Percentiles rank a stretch among this genome's conserved stretches.
phyloP scores from a whole-genome alignment of 1,140 invertebrate genomes.

The Musca vetustissima region DNA sequence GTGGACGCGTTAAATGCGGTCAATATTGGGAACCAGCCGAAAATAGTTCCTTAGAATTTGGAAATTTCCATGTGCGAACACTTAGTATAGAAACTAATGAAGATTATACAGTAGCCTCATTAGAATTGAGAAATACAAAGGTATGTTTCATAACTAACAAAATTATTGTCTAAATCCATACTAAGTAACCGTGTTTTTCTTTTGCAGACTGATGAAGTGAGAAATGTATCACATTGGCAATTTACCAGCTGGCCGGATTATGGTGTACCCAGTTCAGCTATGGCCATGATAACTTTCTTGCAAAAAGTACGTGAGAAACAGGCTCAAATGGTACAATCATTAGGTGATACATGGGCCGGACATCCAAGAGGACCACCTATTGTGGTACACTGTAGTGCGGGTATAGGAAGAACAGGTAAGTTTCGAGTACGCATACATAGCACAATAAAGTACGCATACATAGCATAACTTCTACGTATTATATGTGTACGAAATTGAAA shows the following conservation, averaged over 20 bases:
- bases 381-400: slow-evolving; percentile 94
- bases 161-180: background rate
- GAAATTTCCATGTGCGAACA: slow-evolving; percentile 74
- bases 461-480: too few relatives aligned
- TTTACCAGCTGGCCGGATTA: slow-evolving; percentile 90
- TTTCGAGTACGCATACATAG: too few relatives aligned
- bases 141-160: too few relatives aligned
- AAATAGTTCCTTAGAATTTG: slow-evolving; percentile 68
- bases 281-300: slow-evolving; percentile 80
- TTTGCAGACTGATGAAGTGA: slow-evolving; percentile 73
- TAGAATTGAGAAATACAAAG: slow-evolving; percentile 82
- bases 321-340: slow-evolving; percentile 63
- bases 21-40: slow-evolving; percentile 89
- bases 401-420: slow-evolving; percentile 94
- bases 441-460: too few relatives aligned
- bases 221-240: slow-evolving; percentile 79
- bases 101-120: slow-evolving; percentile 82
- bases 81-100: slow-evolving; percentile 78
- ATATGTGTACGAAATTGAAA: too few relatives aligned
- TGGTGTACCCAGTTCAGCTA: slow-evolving; percentile 78
- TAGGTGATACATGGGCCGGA: slow-evolving; percentile 85
- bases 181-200: slow-evolving; percentile 12
- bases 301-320: slow-evolving; percentile 72
- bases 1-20: slow-evolving; percentile 87
- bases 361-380: slow-evolving; percentile 91